Conservation (phyloP, 2,113 vertebrate species). For the Siphamia tubifer region DNA sequence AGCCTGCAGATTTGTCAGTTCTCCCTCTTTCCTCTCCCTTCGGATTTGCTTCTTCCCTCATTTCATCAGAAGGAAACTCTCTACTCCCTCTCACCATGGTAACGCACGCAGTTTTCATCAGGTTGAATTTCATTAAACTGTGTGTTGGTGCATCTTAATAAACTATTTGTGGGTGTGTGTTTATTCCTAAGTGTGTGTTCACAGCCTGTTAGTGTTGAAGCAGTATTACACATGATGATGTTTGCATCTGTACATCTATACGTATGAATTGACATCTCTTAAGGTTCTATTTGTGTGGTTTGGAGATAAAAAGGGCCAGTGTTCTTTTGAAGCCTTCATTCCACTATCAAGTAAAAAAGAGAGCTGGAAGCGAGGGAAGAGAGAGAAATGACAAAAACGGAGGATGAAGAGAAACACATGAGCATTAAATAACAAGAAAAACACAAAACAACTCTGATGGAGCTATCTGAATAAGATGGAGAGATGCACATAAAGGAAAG, state of each 20-base stretch:
- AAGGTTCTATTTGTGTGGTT: constrained; percentile 7
- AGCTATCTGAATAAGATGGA: not conserved
- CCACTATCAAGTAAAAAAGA: constrained; percentile 25
- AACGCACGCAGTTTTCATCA: constrained; percentile 44
- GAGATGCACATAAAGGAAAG: not conserved
- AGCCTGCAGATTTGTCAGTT: constrained; percentile 38
- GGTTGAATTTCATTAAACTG: constrained; percentile 39
- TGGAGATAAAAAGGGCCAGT: constrained; percentile 29
- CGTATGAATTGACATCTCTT: not conserved
- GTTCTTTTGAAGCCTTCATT: constrained; percentile 54
- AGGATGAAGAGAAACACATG: not conserved
- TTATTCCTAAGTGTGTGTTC: constrained; percentile 3
- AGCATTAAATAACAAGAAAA: not conserved
- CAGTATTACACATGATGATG: not conserved
- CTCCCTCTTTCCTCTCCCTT: constrained; percentile 20
- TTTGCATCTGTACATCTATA: not conserved
- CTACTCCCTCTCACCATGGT: constrained; percentile 31
- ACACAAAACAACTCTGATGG: not conserved
- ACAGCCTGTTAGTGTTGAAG: constrained; percentile 4
- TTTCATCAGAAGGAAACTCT: constrained; percentile 38
- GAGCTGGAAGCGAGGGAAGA: constrained; percentile 2
- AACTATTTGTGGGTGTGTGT: constrained; percentile 7
- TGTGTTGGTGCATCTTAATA: constrained; percentile 34
- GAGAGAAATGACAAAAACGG: not conserved
- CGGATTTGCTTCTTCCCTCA: constrained; percentile 38